Conservation (phyloP, 2,888 invertebrate species). For the Oxycera nigricornis region DNA sequence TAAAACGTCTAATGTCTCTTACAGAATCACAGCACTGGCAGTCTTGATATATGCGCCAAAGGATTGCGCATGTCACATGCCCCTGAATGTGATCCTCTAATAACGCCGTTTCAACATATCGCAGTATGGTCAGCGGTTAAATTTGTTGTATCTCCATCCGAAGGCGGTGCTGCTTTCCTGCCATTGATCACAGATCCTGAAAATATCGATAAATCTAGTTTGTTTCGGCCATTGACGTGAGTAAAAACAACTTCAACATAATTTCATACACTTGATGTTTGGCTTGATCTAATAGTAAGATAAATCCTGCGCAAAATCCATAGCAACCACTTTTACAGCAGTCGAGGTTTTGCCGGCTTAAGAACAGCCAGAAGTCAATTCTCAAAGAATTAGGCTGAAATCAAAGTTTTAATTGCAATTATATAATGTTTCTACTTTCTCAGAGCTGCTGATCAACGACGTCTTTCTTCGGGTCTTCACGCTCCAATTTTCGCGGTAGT, state of each 20-base stretch:
- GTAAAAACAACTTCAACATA: too few relatives aligned
- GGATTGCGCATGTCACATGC: conserved; percentile 78
- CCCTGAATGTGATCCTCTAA: conserved; percentile 65
- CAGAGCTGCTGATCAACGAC: conserved; percentile 59
- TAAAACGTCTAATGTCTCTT: too few relatives aligned
- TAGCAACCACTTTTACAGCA: too few relatives aligned
- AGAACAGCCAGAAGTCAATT: too few relatives aligned
- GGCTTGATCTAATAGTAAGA: too few relatives aligned
- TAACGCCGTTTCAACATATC: conserved; percentile 88
- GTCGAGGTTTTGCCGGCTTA: too few relatives aligned
- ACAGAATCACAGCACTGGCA: conserved; percentile 57
- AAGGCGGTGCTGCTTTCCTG: conserved; percentile 75
- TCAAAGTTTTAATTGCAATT: too few relatives aligned
- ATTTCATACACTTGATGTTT: too few relatives aligned
- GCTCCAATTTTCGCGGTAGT: conserved; percentile 90
- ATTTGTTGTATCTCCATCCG: conserved; percentile 73
- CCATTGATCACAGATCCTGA: conserved; percentile 85
- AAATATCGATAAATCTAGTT: conserved; percentile 74
- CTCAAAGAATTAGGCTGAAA: too few relatives aligned
- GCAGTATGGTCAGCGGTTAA: conserved; percentile 94
- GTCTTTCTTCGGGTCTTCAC: conserved; percentile 66
- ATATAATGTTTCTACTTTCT: too few relatives aligned
- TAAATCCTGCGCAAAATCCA: too few relatives aligned
- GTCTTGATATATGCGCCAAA: conserved; percentile 60
- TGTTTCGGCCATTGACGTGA: conserved; percentile 66